These are phyloP conservation scores for Phalacrocorax carbo DNA, from an alignment of 2,113 vertebrate species.

Conservation along the genomic window DNA sequence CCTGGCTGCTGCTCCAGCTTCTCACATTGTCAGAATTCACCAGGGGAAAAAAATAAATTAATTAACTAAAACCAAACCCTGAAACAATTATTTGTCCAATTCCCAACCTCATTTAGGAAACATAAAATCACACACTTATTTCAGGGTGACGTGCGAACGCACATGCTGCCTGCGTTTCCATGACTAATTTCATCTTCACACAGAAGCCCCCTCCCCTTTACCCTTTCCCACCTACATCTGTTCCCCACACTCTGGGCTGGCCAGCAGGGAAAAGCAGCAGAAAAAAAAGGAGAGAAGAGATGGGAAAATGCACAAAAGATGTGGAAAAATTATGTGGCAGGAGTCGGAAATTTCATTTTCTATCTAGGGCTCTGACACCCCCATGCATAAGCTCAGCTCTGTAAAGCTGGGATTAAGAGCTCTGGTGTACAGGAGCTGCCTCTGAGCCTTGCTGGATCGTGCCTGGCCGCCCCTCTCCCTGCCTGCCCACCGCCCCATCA, in stretches of 20 bases:
- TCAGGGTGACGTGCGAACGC: slow-evolving; percentile 4
- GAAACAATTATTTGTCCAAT: slow-evolving; percentile 34
- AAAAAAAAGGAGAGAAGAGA: background rate
- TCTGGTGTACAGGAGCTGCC: background rate
- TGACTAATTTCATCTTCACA: slow-evolving; percentile 5
- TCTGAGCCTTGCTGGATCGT: fast-evolving
- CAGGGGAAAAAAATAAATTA: background rate
- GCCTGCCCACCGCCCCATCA: background rate
- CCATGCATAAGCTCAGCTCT: background rate
- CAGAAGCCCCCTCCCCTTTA: slow-evolving; percentile 8
- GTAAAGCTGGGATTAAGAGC: background rate
- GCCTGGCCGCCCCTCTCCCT: background rate
- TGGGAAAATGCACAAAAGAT: background rate
- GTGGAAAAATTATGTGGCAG: background rate
- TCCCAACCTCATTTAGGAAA: slow-evolving; percentile 30
- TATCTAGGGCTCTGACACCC: background rate
- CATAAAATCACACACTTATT: background rate
- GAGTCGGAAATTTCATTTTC: background rate
- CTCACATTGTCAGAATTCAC: background rate
- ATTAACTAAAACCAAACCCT: background rate
- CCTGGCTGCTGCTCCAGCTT: background rate
- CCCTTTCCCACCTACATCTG: slow-evolving; percentile 49
- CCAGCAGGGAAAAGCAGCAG: background rate
- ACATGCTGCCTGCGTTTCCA: slow-evolving; percentile 26
- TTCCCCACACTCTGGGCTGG: background rate